These are phyloP conservation scores for Misgurnus anguillicaudatus DNA, from an alignment of 2,113 vertebrate genomes.

Conservation along the genomic window DNA sequence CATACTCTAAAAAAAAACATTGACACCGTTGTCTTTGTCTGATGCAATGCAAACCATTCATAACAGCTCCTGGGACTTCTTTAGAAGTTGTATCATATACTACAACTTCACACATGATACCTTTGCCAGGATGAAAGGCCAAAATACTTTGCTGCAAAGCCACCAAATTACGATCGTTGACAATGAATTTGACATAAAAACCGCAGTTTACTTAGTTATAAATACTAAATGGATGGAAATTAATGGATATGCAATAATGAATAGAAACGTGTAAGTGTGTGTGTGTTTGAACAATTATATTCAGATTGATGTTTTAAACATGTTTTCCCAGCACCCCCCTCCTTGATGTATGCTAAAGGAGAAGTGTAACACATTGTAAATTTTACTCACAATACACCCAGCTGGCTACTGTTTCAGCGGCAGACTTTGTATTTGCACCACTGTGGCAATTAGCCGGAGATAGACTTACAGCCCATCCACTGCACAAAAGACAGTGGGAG, in stretches of 20 bases:
- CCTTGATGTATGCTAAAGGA: constrained; percentile 25
- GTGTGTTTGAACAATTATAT: not conserved
- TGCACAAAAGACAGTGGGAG: constrained; percentile 64
- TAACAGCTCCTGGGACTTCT: constrained; percentile 18
- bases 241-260: not conserved
- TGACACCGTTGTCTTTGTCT: constrained; percentile 28
- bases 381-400: constrained; percentile 31
- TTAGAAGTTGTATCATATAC: constrained; percentile 48
- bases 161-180: not conserved
- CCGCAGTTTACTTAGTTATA: too few species aligned
- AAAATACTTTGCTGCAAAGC: not conserved
- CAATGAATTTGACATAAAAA: too few species aligned
- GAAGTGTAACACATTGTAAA: constrained; percentile 50
- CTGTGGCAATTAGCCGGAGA: constrained; percentile 75
- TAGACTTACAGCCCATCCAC: constrained; percentile 72
- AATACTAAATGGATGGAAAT: not conserved
- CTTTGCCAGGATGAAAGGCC: constrained; percentile 16
- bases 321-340: not conserved
- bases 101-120: constrained; percentile 6
- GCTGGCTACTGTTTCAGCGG: constrained; percentile 69
- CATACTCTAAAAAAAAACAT: constrained; percentile 14
- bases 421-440: constrained; percentile 73
- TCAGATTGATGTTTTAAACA: not conserved
- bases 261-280: not conserved
- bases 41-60: constrained; percentile 11